These are phyloP conservation scores for Diabrotica undecimpunctata DNA, from an alignment of 1,140 invertebrate genomes.

Conservation along the genomic window DNA sequence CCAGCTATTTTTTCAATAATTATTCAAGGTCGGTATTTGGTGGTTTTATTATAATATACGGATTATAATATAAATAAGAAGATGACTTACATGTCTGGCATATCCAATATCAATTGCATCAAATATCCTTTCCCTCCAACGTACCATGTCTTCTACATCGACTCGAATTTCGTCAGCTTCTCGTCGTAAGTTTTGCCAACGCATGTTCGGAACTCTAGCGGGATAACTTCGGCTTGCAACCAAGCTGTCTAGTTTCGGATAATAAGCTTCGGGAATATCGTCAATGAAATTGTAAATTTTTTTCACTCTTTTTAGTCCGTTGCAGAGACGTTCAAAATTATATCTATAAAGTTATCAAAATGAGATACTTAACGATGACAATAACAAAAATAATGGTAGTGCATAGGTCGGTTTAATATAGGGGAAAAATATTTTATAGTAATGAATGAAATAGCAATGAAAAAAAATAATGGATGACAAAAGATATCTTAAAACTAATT, in stretches of 20 bases:
- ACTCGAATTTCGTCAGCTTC: conserved; percentile 59
- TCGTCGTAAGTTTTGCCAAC: conserved; percentile 57
- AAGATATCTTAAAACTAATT: no score
- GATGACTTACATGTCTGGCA: not conserved
- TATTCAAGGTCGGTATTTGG: no score
- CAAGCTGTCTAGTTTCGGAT: conserved; percentile 65
- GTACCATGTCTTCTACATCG: conserved; percentile 64
- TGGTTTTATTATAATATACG: no score
- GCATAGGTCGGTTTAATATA: no score
- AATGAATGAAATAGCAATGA: no score
- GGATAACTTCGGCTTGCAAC: conserved; percentile 61
- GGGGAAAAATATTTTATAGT: no score
- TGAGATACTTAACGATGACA: no score
- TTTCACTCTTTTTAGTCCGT: conserved; percentile 54
- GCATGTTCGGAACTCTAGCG: conserved; percentile 54
- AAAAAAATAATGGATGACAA: no score
- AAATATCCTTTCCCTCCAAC: conserved; percentile 58
- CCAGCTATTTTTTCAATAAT: no score
- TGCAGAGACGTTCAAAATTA: conserved; percentile 57
- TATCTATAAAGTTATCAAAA: no score
- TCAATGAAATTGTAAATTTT: conserved; percentile 57
- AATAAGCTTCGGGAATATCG: conserved; percentile 63
- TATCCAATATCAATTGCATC: conserved; percentile 20
- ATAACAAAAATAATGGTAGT: no score
- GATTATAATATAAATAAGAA: no score